These are phyloP conservation scores for Ursus arctos DNA, from an alignment of 2,113 vertebrate species.

Conservation along the genomic window DNA sequence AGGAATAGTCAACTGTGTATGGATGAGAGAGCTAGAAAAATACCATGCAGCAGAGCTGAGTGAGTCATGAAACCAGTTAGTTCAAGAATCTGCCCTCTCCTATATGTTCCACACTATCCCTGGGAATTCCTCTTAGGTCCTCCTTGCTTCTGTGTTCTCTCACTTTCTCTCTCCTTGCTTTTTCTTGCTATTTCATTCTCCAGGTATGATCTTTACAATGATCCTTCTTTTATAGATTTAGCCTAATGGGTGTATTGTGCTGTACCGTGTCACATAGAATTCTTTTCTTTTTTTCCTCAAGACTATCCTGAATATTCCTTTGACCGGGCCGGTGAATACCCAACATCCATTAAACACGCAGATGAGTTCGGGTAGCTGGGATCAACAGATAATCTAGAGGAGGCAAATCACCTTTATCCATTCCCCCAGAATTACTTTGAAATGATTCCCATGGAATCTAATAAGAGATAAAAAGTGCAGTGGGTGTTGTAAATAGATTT, in stretches of 20 bases:
- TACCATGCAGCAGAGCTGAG: background rate
- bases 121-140: background rate
- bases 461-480: conserved; percentile 64
- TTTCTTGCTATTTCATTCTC: background rate
- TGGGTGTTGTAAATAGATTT: conserved; percentile 71
- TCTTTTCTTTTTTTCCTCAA: background rate
- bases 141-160: background rate
- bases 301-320: background rate
- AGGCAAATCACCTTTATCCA: conserved; percentile 64
- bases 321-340: background rate
- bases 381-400: conserved; percentile 55
- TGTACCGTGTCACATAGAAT: background rate
- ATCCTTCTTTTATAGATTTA: conserved; percentile 9
- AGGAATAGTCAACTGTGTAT: background rate
- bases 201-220: background rate
- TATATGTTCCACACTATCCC: background rate
- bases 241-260: background rate
- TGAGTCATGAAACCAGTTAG: background rate
- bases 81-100: background rate
- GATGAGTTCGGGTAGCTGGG: conserved; percentile 57
- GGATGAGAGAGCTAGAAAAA: background rate
- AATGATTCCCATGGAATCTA: conserved; percentile 65
- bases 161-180: background rate
- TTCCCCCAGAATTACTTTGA: conserved; percentile 69
- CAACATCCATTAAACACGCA: conserved; percentile 51